A percentile compares a stretch with the other conserved stretches of the same genome.
phyloP scores from a whole-genome alignment of 2,888 invertebrate species.

The Microctonus aethiopoides region DNA sequence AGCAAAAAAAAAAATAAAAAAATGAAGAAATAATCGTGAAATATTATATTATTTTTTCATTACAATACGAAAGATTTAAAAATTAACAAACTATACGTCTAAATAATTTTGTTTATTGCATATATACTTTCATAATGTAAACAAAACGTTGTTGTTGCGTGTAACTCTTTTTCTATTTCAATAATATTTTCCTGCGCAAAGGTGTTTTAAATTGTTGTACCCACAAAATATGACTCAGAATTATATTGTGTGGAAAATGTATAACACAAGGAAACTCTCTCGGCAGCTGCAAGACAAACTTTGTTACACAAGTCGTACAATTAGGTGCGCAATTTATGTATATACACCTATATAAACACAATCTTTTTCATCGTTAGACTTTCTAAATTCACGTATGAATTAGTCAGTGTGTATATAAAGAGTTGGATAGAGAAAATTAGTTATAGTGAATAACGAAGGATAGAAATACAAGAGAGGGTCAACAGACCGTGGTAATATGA shows the following conservation, averaged over 20 bases:
- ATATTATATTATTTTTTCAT: too few species aligned
- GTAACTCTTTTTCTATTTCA: not conserved
- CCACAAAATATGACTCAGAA: conserved; percentile 3
- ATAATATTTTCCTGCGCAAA: not conserved
- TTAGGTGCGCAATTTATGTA: conserved; percentile 23
- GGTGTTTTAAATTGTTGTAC: not conserved
- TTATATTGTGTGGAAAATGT: conserved; percentile 6
- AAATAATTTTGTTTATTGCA: not conserved
- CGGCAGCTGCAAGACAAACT: conserved; percentile 27
- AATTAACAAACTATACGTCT: too few species aligned
- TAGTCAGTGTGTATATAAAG: conserved; percentile 41
- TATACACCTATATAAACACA: not conserved
- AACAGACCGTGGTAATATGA: conserved; percentile 24
- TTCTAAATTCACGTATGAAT: conserved; percentile 63
- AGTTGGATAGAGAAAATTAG: not conserved
- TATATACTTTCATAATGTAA: not conserved
- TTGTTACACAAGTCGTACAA: conserved; percentile 35
- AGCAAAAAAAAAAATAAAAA: not conserved
- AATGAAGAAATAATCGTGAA: not conserved
- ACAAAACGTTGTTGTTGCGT: not conserved
- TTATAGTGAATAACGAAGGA: not conserved
- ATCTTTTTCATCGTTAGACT: conserved; percentile 43
- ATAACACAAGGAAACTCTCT: conserved; percentile 18
- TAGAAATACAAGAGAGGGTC: conserved; percentile 20
- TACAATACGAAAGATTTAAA: too few species aligned